Conservation (phyloP, 1,140 invertebrate genomes). For the Hestina assimilis region DNA sequence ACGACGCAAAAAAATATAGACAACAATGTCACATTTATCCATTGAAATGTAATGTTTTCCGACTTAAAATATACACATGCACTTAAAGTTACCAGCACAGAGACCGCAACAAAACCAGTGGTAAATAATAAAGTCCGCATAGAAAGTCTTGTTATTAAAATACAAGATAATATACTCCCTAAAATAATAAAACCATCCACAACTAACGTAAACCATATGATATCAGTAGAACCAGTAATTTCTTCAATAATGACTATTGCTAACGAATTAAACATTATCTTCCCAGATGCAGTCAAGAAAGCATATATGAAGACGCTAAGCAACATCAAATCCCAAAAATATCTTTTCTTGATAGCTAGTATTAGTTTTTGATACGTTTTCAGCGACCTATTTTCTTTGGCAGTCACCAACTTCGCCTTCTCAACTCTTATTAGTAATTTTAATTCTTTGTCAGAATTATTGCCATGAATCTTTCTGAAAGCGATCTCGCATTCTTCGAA, state of each 20-base stretch:
- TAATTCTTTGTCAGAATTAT: conserved; percentile 17
- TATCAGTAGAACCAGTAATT: conserved; percentile 14
- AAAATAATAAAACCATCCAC: conserved; percentile 19
- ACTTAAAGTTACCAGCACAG: conserved; percentile 21
- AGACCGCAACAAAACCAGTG: conserved; percentile 16
- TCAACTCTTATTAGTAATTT: conserved; percentile 2
- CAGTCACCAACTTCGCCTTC: not conserved
- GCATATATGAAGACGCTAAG: conserved; percentile 6
- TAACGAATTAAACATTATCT: conserved; percentile 7
- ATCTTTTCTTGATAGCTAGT: conserved; percentile 8
- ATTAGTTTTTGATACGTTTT: not conserved
- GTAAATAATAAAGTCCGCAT: conserved; percentile 29
- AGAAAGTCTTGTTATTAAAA: conserved; percentile 11
- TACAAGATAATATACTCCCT: conserved; percentile 3
- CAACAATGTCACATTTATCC: conserved; percentile 24
- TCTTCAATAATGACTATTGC: conserved; percentile 22
- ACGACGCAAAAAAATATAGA: conserved; percentile 26
- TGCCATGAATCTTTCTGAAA: conserved; percentile 17
- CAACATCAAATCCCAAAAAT: conserved; percentile 22
- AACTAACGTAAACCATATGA: conserved; percentile 12
- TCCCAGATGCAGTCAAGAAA: conserved; percentile 12
- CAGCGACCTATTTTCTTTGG: not conserved
- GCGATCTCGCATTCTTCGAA: conserved; percentile 27
- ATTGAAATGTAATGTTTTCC: conserved; percentile 1
- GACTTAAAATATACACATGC: conserved; percentile 23